Evolutionary conservation across 2,888 invertebrate genomes (phyloP), one percentile per base, ranked within the genome.

Genomic region (Epistrophe grossulariae): DNA sequence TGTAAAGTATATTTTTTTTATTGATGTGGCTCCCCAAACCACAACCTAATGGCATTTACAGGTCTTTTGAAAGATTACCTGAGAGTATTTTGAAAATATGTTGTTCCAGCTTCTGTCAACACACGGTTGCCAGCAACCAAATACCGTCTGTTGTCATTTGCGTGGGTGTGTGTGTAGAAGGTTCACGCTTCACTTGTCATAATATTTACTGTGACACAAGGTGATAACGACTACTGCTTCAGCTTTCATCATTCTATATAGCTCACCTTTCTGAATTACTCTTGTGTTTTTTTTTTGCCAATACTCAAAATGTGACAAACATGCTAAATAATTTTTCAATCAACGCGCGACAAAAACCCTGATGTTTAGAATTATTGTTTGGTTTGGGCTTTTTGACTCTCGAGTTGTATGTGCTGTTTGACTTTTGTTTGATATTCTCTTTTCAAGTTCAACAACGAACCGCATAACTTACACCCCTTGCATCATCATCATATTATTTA

Each of bases 261-360:
- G 35, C 45, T 52, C 68, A 68, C 66, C 57, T 62, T 38, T 17
- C 4, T 35, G n/a, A 45, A 64, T 45, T n/a, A 9, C 4, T 77
- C 24, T 59, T 62, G 60, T 17, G 38, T 17, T n/a, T 62, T 57
- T 68, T 48, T 48, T 50, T 8, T 48, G 0, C 15, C 28, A 77
- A 84, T 84, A 77, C 62, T 81, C 85, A 74, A 79, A 83, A 79
- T 87, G 83, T 87, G 87, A 82, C 85, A 74, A 87, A 87, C 85
- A 71, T 82, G 59, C 71, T 79, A 83, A 87, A 83, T 83, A 79
- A 87, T 87, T 87, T 70, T 87, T 85, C 87, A 87, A 87, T 87
- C 87, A 87, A 50, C 50, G 17, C 81, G 13, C 1, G 24, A 68
- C 80, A 84, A 74, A 79, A 79, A 55, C 55, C 71, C 19, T 52